Evolutionary conservation across 2,888 invertebrate species (phyloP).

Genomic region (Polietes domitor): DNA sequence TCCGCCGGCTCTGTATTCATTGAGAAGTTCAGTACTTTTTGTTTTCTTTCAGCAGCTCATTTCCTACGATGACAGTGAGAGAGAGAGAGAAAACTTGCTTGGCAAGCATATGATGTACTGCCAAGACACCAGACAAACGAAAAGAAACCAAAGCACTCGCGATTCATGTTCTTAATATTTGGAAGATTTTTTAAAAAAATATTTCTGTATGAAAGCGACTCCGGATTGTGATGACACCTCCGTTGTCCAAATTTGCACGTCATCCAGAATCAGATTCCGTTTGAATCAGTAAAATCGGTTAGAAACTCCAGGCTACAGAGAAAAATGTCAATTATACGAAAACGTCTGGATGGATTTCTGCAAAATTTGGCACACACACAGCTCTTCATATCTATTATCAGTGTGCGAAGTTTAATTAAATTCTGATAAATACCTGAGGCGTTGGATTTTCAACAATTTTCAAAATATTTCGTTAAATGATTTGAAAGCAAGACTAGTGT

Average conservation of each 20-base stretch:
- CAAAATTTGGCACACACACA: constrained; percentile 59
- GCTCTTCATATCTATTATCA: neutral
- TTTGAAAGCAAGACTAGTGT: too few relatives aligned
- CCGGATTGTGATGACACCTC: constrained; percentile 56
- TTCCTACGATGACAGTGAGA: too few relatives aligned
- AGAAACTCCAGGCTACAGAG: constrained; percentile 43
- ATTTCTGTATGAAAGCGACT: constrained; percentile 69
- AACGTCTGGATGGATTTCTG: constrained; percentile 26
- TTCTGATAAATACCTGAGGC: constrained; percentile 63
- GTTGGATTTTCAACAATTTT: constrained; percentile 72
- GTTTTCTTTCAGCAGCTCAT: neutral
- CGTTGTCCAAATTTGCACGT: neutral
- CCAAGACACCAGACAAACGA: constrained; percentile 7
- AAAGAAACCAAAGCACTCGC: constrained; percentile 13
- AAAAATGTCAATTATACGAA: constrained; percentile 64
- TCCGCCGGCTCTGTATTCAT: too few relatives aligned
- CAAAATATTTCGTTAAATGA: constrained; percentile 72
- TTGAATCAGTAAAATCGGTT: constrained; percentile 74
- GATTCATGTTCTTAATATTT: constrained; percentile 70
- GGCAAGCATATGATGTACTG: constrained; percentile 59
- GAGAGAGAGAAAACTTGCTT: constrained; percentile 45
- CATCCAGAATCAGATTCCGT: constrained; percentile 73
- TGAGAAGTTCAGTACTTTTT: neutral
- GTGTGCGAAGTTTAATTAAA: constrained; percentile 60
- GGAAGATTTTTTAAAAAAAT: constrained; percentile 76